Base-by-base conservation (phyloP, 1,140 invertebrate genomes). In the Solen grandis region DNA sequence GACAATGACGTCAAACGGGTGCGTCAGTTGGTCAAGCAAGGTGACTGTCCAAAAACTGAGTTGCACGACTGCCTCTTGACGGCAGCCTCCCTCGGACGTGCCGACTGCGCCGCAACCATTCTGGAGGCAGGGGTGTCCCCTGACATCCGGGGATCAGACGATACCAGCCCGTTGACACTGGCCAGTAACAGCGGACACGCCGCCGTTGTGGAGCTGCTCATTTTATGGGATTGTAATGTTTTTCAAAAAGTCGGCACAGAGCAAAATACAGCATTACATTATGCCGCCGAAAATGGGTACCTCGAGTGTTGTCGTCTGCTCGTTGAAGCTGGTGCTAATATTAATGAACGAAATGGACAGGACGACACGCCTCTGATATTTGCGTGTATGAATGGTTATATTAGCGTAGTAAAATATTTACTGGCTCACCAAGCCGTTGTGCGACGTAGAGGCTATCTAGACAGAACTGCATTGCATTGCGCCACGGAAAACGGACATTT, bases 311-410 rank as follows among this genome's bases (percentile, higher is more conserved):
- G 94, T 36, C 92, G 93, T 69, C 79, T 93, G 5, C 84, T 95
- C n/a, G 88, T 94, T 3, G 90, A 91, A 3, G 87, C 89, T 19
- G 87, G 86, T 33, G 89, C 90, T 5, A 84, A 87, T 78, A 80
- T 89, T 10, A 88, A 90, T 73, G 68, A 78, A 16, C 65, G 81
- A 38, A 90, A 92, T 81, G 75, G 83, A 25, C 62, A 84, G 41
- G 85, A 86, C 14, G 97, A 97, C 41, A 98, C 97, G 16, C 96
- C 97, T 4, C 93, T 98, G 52, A 97, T 98, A 88, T 93, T 98
- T 85, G 95, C 97, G 5, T 95, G 96, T 3, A 96, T 96, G 19
- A 95, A 96, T 90, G 96, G 97, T 1, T 96, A 97, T 91, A 94
- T 95, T 60, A 95, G 96, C 31, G 96, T 96, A 86, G 96, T 97